Base-by-base conservation (phyloP, 2,797 vertebrate genomes). In the Danio tinwini region DNA sequence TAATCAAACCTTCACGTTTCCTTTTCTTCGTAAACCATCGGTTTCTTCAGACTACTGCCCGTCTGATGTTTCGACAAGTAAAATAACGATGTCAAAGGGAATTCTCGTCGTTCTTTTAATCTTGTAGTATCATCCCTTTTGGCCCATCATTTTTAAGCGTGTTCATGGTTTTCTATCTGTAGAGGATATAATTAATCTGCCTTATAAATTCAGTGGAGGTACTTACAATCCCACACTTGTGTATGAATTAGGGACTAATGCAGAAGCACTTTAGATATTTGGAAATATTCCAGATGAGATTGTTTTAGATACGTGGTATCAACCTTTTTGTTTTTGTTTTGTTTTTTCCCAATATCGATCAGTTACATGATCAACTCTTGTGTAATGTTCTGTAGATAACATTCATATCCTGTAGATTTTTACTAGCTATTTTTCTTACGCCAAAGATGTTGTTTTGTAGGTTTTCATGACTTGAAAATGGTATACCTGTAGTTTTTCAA, bases 211-310 rank as follows among this genome's bases (percentile, higher is more conserved):
- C 78, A 87, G 90, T 90, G 87, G 89, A 91, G 89, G 89, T 92
- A 88, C 56, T 52, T 71, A 83, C 75, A 82, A 44, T 78, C 53
- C 87, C 85, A 89, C 91, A 91, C 84, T 86, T 88, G 88, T 89
- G 80, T 88, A 85, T 87, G 89, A 90, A 87, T 91, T 90, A 92
- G 91, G 90, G 89, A 93, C 91, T 90, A 87, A 91, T 89, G 90
- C 96, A 87, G 88, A 94, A 94, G 98, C 98, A 99, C 98, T 99
- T 99, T 99, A 98, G 91, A 94, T 92, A 96, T 97, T 94, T 96
- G 96, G 95, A 94, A 29, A 86, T 89, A 81, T 87, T 92, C 95
- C 95, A 95, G 93, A 95, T 97, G 87, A 70, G 90, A 91, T 93
- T 89, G 90, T 95, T 93, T 82, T 94, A 93, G 97, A 98, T 98